Percentiles rank a stretch among this genome's conserved stretches.
Evolutionary conservation across 2,113 vertebrate genomes (phyloP).

Genomic region (Pygoscelis adeliae): DNA sequence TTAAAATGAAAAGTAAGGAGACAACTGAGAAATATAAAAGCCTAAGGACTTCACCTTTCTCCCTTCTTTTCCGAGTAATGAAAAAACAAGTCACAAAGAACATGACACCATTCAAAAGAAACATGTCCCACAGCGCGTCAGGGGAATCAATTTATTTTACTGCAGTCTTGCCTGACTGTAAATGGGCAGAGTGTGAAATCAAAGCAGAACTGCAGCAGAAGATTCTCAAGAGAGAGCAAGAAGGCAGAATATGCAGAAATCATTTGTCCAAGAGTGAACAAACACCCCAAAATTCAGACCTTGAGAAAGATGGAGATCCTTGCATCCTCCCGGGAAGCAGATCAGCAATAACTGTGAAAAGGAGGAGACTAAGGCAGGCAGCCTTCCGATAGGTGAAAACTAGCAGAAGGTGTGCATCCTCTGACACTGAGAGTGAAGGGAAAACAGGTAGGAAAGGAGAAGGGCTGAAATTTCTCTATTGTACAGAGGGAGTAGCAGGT

Average conservation of each 20-base stretch:
- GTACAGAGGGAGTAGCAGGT: slow-evolving; percentile 34
- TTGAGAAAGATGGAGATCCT: neutral
- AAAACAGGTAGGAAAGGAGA: neutral
- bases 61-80: neutral
- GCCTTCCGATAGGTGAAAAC: neutral
- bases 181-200: slow-evolving; percentile 68
- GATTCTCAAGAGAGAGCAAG: neutral
- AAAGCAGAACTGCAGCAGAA: slow-evolving; percentile 49
- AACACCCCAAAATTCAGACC: neutral
- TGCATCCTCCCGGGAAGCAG: neutral
- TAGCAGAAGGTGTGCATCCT: neutral
- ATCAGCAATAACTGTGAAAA: neutral
- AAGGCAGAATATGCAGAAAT: neutral
- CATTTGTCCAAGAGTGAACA: neutral
- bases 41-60: slow-evolving; percentile 55
- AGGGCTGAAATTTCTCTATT: neutral
- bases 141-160: slow-evolving; percentile 36
- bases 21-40: slow-evolving; percentile 42
- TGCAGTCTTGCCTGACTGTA: slow-evolving; percentile 16
- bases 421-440: neutral
- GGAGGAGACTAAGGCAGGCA: neutral
- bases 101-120: slow-evolving; percentile 37
- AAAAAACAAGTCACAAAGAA: slow-evolving; percentile 13
- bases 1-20: slow-evolving; percentile 44
- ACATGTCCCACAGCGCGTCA: neutral